These are phyloP conservation scores for Mellivora capensis DNA, from an alignment of 2,113 vertebrate genomes.

Conservation along the genomic window DNA sequence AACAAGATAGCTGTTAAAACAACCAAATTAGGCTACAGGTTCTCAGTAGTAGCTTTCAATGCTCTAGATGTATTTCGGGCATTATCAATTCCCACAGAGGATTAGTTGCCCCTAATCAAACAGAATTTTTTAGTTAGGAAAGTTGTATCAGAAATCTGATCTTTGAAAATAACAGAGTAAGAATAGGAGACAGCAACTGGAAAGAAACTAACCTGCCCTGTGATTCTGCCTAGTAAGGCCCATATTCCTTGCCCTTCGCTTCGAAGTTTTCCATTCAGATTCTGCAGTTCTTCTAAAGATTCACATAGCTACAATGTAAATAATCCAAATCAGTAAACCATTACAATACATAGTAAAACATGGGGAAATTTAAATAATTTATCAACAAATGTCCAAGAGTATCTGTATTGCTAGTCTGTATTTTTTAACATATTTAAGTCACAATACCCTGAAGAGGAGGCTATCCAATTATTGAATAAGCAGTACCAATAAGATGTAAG, in stretches of 20 bases:
- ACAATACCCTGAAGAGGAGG: not conserved
- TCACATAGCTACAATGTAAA: constrained; percentile 90
- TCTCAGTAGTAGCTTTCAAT: constrained; percentile 60
- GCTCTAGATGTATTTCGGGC: constrained; percentile 72
- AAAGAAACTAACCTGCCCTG: constrained; percentile 90
- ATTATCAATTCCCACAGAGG: constrained; percentile 68
- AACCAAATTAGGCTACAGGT: constrained; percentile 73
- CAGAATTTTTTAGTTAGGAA: constrained; percentile 30
- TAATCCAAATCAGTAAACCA: not conserved
- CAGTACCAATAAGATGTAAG: not conserved
- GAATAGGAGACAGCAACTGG: not conserved
- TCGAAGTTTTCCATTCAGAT: constrained; percentile 92
- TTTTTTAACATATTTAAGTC: not conserved
- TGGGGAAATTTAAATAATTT: constrained; percentile 28
- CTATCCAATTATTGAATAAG: constrained; percentile 14
- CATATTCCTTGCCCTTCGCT: constrained; percentile 95
- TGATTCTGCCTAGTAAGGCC: constrained; percentile 92
- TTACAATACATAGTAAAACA: not conserved
- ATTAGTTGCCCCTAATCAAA: constrained; percentile 57
- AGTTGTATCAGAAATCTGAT: constrained; percentile 12
- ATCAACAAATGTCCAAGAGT: not conserved
- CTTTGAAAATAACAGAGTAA: constrained; percentile 38
- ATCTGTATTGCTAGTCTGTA: not conserved
- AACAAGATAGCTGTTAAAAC: constrained; percentile 76
- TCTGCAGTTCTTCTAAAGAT: constrained; percentile 95